Evolutionary conservation across 1,140 invertebrate genomes (phyloP).

Genomic region (Subanguina moxae): DNA sequence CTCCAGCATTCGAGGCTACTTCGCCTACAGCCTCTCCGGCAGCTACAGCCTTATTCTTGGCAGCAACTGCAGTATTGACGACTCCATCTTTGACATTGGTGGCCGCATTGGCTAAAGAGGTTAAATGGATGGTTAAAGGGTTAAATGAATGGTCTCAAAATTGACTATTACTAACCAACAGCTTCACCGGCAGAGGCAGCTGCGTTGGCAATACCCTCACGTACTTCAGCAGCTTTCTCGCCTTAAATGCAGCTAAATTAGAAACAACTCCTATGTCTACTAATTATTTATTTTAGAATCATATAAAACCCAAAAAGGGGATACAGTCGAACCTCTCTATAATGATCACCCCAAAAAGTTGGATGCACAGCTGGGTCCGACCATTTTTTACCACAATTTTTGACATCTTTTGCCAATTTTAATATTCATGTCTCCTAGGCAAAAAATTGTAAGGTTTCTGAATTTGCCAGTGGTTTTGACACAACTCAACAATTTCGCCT

Average conservation of each 20-base stretch:
- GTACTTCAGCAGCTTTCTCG: slow-evolving; percentile 20
- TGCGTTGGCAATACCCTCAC: slow-evolving; percentile 11
- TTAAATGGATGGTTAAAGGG: neutral
- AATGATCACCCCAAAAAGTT: no score
- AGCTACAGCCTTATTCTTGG: slow-evolving; percentile 19
- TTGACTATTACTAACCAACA: slow-evolving; percentile 9
- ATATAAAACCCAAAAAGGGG: no score
- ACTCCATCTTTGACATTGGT: slow-evolving; percentile 1
- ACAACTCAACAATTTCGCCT: no score
- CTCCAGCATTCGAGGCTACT: slow-evolving; percentile 7
- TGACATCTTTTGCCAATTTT: no score
- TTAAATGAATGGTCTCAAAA: neutral
- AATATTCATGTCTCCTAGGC: no score
- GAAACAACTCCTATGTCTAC: no score
- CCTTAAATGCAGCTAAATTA: slow-evolving; percentile 3
- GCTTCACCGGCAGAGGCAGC: slow-evolving; percentile 13
- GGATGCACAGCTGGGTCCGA: no score
- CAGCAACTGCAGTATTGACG: slow-evolving; percentile 4
- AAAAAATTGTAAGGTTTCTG: no score
- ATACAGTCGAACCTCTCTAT: no score
- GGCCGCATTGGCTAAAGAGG: slow-evolving; percentile 22
- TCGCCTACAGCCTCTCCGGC: slow-evolving; percentile 17
- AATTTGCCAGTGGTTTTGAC: no score
- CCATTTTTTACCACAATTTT: no score
- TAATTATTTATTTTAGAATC: neutral